Evolutionary conservation across 1,140 invertebrate genomes (phyloP).

Genomic region (Rhyacophila brunnea): DNA sequence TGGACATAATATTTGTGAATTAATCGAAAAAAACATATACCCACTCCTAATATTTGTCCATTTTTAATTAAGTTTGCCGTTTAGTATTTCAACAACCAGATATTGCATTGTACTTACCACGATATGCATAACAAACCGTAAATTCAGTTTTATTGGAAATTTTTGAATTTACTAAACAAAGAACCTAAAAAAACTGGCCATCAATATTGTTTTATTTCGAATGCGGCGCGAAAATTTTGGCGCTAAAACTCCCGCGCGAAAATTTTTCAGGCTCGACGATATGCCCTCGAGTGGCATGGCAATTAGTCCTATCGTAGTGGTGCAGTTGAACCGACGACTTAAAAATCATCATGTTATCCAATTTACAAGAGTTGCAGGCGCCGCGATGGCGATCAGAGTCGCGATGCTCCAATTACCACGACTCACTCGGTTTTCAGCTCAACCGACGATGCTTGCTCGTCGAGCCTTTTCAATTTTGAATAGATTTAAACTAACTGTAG

Average conservation of each 20-base stretch:
- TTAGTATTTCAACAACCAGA: no score
- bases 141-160: no score
- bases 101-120: no score
- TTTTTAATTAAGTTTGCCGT: no score
- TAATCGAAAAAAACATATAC: no score
- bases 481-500: no score
- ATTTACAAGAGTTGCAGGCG: conserved; percentile 5
- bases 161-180: no score
- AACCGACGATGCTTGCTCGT: no score
- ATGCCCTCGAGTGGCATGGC: conserved; percentile 16
- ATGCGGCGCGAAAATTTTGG: conserved; percentile 10
- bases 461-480: no score
- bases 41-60: no score
- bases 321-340: conserved; percentile 5
- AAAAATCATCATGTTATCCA: conserved; percentile 25
- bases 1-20: no score
- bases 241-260: conserved; percentile 8
- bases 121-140: no score
- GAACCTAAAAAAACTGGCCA: neutral
- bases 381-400: conserved; percentile 9
- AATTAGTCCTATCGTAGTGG: conserved; percentile 20
- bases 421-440: neutral
- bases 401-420: conserved; percentile 10
- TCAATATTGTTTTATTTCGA: neutral
- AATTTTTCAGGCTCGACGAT: neutral